Evolutionary conservation across 2,797 vertebrate species (phyloP).

Genomic region (Sebastes itinus): DNA sequence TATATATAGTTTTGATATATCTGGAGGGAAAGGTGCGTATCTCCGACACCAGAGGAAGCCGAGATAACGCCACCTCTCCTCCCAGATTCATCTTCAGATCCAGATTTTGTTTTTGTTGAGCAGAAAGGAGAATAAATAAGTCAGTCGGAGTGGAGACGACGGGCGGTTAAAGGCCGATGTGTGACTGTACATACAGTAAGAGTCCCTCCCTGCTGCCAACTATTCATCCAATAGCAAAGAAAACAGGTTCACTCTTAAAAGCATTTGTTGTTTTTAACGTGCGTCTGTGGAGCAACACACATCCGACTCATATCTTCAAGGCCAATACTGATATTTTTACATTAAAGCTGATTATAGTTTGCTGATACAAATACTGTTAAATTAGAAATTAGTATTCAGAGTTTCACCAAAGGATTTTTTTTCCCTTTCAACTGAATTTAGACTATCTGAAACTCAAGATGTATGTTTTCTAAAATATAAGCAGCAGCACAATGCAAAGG

Average conservation of each 20-base stretch:
- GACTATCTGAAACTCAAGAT: neutral
- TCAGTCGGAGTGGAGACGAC: conserved; percentile 17
- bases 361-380: neutral
- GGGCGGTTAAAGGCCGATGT: conserved; percentile 5
- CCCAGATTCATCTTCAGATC: neutral
- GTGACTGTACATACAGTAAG: conserved; percentile 49
- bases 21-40: neutral
- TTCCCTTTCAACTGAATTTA: neutral
- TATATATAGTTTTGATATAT: neutral
- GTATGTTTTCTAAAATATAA: neutral
- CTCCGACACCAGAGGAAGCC: neutral
- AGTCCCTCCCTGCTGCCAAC: conserved; percentile 28
- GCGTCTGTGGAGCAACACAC: neutral
- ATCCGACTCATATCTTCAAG: neutral
- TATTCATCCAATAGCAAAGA: neutral
- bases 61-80: neutral
- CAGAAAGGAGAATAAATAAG: conserved; percentile 50
- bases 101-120: conserved; percentile 4
- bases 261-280: conserved; percentile 31
- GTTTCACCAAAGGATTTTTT: neutral
- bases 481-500: neutral
- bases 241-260: neutral
- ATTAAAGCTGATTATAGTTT: neutral
- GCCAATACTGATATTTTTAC: neutral
- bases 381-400: neutral